These are phyloP conservation scores for Apotomis capreana DNA, from an alignment of 2,888 invertebrate genomes.

Conservation along the genomic window DNA sequence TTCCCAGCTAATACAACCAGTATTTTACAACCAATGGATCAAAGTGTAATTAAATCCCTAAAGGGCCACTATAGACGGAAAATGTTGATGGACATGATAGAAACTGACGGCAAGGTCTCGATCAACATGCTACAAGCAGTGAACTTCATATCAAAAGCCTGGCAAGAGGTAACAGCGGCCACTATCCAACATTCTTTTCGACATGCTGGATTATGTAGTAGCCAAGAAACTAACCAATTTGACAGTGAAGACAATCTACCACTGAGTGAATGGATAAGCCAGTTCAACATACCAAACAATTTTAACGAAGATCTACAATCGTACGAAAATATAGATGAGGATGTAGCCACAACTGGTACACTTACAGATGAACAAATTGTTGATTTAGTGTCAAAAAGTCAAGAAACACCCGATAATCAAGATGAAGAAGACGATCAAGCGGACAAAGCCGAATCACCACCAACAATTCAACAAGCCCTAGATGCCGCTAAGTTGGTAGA, in stretches of 20 bases:
- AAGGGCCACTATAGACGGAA: slow-evolving; percentile 50
- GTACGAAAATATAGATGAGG: slow-evolving; percentile 44
- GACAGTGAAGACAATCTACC: slow-evolving; percentile 43
- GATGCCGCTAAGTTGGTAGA: slow-evolving; percentile 40
- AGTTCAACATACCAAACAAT: slow-evolving; percentile 45
- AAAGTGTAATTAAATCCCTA: slow-evolving; percentile 50
- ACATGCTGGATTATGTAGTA: slow-evolving; percentile 41
- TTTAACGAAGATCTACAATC: slow-evolving; percentile 43
- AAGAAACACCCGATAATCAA: slow-evolving; percentile 46
- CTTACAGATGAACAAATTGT: slow-evolving; percentile 46
- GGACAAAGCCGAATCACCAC: slow-evolving; percentile 37
- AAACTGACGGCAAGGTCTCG: slow-evolving; percentile 48
- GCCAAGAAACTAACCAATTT: slow-evolving; percentile 39
- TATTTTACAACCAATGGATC: slow-evolving; percentile 52
- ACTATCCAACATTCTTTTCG: slow-evolving; percentile 43
- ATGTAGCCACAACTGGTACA: slow-evolving; percentile 44
- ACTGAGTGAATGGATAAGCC: slow-evolving; percentile 40
- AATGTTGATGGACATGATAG: slow-evolving; percentile 48
- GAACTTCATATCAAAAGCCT: slow-evolving; percentile 43
- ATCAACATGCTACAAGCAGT: slow-evolving; percentile 51
- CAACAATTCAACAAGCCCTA: slow-evolving; percentile 44
- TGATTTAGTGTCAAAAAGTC: slow-evolving; percentile 45
- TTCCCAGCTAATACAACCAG: slow-evolving; percentile 53
- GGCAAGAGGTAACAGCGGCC: slow-evolving; percentile 42
- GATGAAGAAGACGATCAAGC: slow-evolving; percentile 40